Base-by-base conservation (phyloP, 2,888 invertebrate species). In the Lepidocyrtinus sp. region DNA sequence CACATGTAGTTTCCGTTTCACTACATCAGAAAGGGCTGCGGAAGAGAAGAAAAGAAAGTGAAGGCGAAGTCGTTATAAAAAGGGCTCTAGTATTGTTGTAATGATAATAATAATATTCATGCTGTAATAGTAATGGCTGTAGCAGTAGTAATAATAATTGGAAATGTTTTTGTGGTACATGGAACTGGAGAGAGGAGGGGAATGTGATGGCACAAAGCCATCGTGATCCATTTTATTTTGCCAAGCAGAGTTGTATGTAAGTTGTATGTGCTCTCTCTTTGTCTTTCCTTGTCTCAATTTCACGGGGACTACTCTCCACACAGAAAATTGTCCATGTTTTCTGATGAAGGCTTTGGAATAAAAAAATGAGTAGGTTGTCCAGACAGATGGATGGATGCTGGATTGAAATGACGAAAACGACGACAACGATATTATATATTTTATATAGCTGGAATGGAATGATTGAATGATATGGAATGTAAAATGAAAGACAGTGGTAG, bases 221-320 rank as follows among this genome's bases (percentile, higher is more conserved):
- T 67, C 36, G 26, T 67, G 17, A 15, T 67, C 36, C 67, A 45
- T 26, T 15, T 64, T 26, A 15, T 17, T 2, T n/a, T n/a, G n/a
- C 26, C 26, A 64, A 9, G 25, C 25, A 24, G 26, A 2, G 64
- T 2, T 9, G 26, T 36, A 12, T 36, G n/a, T 36, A 36, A 7
- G 36, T 12, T 36, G 36, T 7, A 36, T 36, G 36, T 36, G 36
- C 36, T 36, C 12, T 36, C 3, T 24, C 64, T 24, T 26, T 64
- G 62, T 19, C 26, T 64, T 62, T 9, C 7, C 27, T 15, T n/a
- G n/a, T 64, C 73, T 67, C 74, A 74, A 74, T 74, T 74, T 74
- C 74, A 74, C 74, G 74, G 65, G 65, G 74, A 74, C 74, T 74
- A 74, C 74, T 26, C 50, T 73, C 21, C 17, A 25, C 59, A 2